Evolutionary conservation across 2,113 vertebrate genomes (phyloP).

Genomic region (Tragelaphus buxtoni): DNA sequence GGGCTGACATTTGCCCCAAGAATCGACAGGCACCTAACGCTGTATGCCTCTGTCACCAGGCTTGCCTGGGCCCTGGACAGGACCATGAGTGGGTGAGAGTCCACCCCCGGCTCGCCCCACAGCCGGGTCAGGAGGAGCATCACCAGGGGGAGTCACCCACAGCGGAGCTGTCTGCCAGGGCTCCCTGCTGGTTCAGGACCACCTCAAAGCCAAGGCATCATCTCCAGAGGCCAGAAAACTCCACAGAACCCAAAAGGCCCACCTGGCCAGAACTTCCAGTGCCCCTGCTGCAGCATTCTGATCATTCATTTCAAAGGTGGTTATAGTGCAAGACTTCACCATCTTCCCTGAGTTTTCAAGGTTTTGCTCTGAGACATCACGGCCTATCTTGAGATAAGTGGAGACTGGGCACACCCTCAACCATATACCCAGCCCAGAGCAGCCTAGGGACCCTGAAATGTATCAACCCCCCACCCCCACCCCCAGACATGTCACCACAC

Average conservation of each 20-base stretch:
- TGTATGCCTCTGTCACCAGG: too few relatives aligned
- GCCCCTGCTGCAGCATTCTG: fast-evolving
- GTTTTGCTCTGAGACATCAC: not conserved
- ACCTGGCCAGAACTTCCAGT: fast-evolving
- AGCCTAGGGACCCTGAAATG: not conserved
- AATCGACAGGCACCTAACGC: fast-evolving
- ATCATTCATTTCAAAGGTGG: fast-evolving
- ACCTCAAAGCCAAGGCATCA: fast-evolving
- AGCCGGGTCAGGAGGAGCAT: too few relatives aligned
- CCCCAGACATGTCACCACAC: fast-evolving
- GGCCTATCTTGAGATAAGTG: not conserved
- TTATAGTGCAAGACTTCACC: fast-evolving
- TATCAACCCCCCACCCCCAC: fast-evolving
- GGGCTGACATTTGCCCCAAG: fast-evolving
- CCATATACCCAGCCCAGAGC: too few relatives aligned
- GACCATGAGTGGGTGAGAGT: not conserved
- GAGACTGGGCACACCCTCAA: not conserved
- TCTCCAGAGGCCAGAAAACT: not conserved
- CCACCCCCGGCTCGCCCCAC: not conserved
- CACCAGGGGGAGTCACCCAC: not conserved
- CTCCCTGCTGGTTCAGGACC: not conserved
- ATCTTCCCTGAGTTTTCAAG: not conserved
- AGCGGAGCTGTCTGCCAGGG: fast-evolving
- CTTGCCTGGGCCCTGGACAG: not conserved
- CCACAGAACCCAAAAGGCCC: fast-evolving